These are phyloP conservation scores for Ommatoiulus sabulosus DNA, from an alignment of 2,888 invertebrate genomes.

Conservation along the genomic window DNA sequence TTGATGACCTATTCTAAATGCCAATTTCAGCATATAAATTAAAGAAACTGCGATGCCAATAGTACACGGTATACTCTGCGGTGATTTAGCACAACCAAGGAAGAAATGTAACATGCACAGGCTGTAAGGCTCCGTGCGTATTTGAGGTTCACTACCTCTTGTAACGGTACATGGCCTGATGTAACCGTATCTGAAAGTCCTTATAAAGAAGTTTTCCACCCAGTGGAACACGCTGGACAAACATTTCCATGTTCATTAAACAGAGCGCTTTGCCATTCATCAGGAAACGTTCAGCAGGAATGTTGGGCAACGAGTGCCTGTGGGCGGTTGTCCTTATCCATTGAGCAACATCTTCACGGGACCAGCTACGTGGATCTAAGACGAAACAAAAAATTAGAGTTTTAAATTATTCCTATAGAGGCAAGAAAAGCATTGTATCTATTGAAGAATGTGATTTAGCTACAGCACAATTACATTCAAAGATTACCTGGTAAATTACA, in stretches of 20 bases:
- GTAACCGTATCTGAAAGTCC: constrained; percentile 78
- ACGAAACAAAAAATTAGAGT: constrained; percentile 62
- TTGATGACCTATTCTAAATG: not conserved
- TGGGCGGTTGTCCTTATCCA: constrained; percentile 75
- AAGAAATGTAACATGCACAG: not conserved
- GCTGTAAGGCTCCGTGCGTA: not conserved
- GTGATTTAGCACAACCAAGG: constrained; percentile 3
- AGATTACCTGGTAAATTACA: too few species aligned
- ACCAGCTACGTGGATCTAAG: constrained; percentile 80
- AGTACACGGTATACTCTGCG: not conserved
- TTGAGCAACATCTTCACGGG: constrained; percentile 76
- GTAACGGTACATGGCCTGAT: constrained; percentile 74
- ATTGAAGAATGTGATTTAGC: too few species aligned
- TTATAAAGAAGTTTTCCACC: constrained; percentile 78
- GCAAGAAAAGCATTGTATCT: too few species aligned
- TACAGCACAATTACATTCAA: too few species aligned
- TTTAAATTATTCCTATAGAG: too few species aligned
- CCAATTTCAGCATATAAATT: not conserved
- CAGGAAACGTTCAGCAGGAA: constrained; percentile 75
- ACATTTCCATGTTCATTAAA: constrained; percentile 82
- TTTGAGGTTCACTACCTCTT: not conserved
- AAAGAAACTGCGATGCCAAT: not conserved
- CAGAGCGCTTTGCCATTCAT: constrained; percentile 86
- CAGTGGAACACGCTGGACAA: constrained; percentile 77
- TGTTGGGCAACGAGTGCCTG: constrained; percentile 73